Evolutionary conservation across 1,140 invertebrate genomes (phyloP), one percentile per base, ranked within the genome.

Genomic region (Caerostris extrusa): DNA sequence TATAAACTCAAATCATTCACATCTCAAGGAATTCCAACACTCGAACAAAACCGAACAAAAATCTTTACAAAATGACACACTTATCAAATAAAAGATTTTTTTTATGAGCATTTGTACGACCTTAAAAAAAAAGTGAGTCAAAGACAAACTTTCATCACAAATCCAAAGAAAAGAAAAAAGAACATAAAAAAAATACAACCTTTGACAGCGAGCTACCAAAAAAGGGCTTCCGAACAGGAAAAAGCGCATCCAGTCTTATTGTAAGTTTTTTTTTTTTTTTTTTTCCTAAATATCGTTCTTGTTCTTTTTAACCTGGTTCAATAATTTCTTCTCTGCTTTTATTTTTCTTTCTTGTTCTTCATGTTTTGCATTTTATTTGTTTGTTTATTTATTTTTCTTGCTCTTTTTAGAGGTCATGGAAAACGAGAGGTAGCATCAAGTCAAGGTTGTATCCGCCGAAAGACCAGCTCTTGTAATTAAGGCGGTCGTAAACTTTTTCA

Each of bases 251-350:
- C 50, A 10, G 69, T 50, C 7, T 69, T 50, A 8, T 34, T 7
- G 8, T 19, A 34, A 34, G 34, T 1, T 1, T 34, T 34, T 2
- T 34, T 34, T 34, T n/a, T 34, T 34, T 34, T 34, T 34, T 34
- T 34, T 34, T 34, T 34, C 2, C 2, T 34, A 34, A 34, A 34
- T 34, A n/a, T 14, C 17, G 14, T 83, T 57, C 53, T 83, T 83
- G 81, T 83, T 83, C 81, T 86, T 71, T n/a, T 86, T 86, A 86
- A 60, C 83, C 83, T 61, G 83, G 83, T 86, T 86, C 83, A 58
- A 86, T 86, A 86, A 58, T 60, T 86, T 55, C 34, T 71, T 71
- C 69, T 50, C 7, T 34, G 34, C 34, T 34, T 34, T 34, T 2
- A 34, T 34, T 34, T 34, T 34, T 34, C 0, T n/a, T 34, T 34